phyloP scores from a whole-genome alignment of 2,797 vertebrate species.

The Sebastes matsubarae region DNA sequence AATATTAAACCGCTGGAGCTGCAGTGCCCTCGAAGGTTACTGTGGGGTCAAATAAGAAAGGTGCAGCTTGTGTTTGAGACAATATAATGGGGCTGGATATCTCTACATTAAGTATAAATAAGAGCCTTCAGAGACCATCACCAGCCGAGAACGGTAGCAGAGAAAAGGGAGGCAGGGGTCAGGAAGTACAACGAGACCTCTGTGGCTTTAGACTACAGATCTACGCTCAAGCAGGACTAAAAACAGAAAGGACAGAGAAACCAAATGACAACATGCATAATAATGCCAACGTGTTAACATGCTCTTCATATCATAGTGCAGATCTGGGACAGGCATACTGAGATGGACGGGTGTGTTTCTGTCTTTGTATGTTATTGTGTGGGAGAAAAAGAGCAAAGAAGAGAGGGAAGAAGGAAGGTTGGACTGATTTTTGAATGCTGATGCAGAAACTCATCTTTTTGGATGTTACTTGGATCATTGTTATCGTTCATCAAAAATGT shows the following conservation, averaged over 20 bases:
- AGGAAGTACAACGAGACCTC: conserved; percentile 52
- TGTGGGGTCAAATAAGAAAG: neutral
- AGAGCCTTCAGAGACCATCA: conserved; percentile 27
- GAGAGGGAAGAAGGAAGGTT: conserved; percentile 12
- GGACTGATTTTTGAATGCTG: neutral
- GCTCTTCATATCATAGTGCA: conserved; percentile 65
- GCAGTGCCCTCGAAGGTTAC: neutral
- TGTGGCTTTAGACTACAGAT: conserved; percentile 65
- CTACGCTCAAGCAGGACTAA: conserved; percentile 73
- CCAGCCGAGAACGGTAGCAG: conserved; percentile 46
- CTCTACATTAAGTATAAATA: conserved; percentile 18
- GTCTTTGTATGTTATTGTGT: conserved; percentile 26
- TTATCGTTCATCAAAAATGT: too few relatives aligned
- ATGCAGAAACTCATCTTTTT: neutral
- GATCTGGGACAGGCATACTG: conserved; percentile 51
- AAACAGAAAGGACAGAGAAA: conserved; percentile 67
- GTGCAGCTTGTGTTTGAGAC: neutral
- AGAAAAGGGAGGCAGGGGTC: conserved; percentile 36
- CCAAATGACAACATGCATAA: conserved; percentile 79
- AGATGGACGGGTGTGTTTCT: conserved; percentile 21
- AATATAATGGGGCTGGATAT: neutral
- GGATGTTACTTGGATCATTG: neutral
- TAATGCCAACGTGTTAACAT: conserved; percentile 68
- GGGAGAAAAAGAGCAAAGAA: conserved; percentile 29
- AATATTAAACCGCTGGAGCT: conserved; percentile 22